These are phyloP conservation scores for Electrona antarctica DNA, from an alignment of 2,113 vertebrate species.

Conservation along the genomic window DNA sequence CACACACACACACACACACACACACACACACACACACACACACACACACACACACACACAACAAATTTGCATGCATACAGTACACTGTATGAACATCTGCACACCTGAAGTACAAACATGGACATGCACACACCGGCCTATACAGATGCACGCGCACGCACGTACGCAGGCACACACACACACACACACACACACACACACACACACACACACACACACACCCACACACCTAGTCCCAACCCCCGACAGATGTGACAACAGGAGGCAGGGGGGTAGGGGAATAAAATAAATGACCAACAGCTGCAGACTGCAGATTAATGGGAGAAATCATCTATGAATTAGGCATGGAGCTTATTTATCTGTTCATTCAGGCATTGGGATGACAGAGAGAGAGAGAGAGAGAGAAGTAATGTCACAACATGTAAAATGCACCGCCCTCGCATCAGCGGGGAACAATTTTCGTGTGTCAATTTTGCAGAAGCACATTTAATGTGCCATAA, in stretches of 20 bases:
- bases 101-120: background rate
- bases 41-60: background rate
- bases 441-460: constrained; percentile 22
- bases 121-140: background rate
- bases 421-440: constrained; percentile 23
- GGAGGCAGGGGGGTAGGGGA: constrained; percentile 67
- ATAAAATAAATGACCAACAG: constrained; percentile 70
- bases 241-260: constrained; percentile 65
- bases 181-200: background rate
- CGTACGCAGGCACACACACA: background rate
- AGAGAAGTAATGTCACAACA: constrained; percentile 29
- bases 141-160: background rate
- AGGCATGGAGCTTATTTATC: constrained; percentile 58
- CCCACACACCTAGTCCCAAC: constrained; percentile 22
- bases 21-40: background rate
- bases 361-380: constrained; percentile 45
- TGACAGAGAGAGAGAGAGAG: background rate
- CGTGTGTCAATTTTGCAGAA: constrained; percentile 28
- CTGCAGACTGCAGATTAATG: constrained; percentile 72
- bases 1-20: background rate
- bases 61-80: background rate
- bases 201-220: constrained; percentile 7
- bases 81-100: background rate
- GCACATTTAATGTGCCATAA: constrained; percentile 21
- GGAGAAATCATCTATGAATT: constrained; percentile 70